A percentile compares a stretch with the other conserved stretches of the same genome.
These are phyloP conservation scores for Tursiops truncatus DNA, from an alignment of 2,113 vertebrate species.

Conservation along the genomic window DNA sequence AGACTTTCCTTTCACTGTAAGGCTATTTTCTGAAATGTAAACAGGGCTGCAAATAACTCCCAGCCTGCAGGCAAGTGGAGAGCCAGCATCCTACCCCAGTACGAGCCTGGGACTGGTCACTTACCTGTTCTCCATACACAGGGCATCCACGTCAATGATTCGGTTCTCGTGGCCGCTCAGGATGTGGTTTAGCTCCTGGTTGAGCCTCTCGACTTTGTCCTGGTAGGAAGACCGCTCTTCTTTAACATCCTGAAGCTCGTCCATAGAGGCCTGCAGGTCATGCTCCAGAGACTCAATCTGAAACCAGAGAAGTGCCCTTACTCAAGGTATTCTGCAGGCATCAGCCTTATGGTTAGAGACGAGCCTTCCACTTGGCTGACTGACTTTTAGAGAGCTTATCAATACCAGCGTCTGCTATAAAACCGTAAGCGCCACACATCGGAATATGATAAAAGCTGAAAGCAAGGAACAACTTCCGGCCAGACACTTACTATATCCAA, in stretches of 20 bases:
- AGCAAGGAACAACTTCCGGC: neutral
- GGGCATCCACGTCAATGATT: slow-evolving; percentile 93
- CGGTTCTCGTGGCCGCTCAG: slow-evolving; percentile 92
- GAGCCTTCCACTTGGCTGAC: neutral
- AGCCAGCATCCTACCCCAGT: rapidly evolving
- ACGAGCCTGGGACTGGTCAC: neutral
- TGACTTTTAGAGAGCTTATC: neutral
- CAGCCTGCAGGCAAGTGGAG: neutral
- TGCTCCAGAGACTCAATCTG: slow-evolving; percentile 93
- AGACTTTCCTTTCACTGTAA: neutral
- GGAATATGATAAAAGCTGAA: neutral
- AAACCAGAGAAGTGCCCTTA: slow-evolving; percentile 49
- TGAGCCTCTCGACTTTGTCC: slow-evolving; percentile 95
- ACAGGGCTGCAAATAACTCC: neutral
- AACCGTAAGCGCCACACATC: neutral
- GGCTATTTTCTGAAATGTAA: neutral
- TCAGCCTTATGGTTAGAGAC: neutral
- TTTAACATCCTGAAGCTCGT: slow-evolving; percentile 95
- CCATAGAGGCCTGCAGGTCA: slow-evolving; percentile 90
- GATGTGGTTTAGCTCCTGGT: slow-evolving; percentile 95
- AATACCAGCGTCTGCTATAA: neutral
- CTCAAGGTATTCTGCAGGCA: neutral
- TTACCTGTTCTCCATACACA: slow-evolving; percentile 98
- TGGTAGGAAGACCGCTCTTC: slow-evolving; percentile 94
- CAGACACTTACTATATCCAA: neutral